A percentile compares a stretch with the other conserved stretches of the same genome.
phyloP scores from a whole-genome alignment of 2,113 vertebrate species.

The Rhodinocichla rosea region DNA sequence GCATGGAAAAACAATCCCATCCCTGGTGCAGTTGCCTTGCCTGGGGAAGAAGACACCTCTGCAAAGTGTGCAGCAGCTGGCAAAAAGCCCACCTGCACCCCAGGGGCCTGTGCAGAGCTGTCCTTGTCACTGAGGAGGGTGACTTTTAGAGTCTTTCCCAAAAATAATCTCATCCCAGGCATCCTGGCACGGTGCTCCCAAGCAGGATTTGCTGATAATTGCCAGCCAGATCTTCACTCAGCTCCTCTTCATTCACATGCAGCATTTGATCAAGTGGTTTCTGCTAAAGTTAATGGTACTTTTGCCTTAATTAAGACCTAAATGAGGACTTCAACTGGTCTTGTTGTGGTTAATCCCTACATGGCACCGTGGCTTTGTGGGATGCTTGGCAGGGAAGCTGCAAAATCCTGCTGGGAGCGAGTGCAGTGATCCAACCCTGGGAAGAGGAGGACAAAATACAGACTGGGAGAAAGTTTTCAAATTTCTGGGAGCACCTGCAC shows the following conservation, averaged over 20 bases:
- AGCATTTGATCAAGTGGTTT: conserved; percentile 5
- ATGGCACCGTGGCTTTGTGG: not conserved
- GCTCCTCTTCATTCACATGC: conserved; percentile 11
- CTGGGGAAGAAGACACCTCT: not conserved
- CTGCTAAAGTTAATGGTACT: conserved; percentile 14
- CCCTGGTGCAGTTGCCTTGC: not conserved
- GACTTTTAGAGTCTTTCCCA: not conserved
- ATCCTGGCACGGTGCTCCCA: not conserved
- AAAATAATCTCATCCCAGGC: not conserved
- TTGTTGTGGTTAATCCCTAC: not conserved
- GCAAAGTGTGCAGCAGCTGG: not conserved
- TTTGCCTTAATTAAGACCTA: conserved; percentile 48
- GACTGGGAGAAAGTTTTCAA: not conserved
- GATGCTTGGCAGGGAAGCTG: not conserved
- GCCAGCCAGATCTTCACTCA: not conserved
- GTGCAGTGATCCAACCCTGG: not conserved
- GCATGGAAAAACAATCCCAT: not conserved
- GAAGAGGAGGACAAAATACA: not conserved
- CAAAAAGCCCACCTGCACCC: not conserved
- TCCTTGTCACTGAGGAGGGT: not conserved
- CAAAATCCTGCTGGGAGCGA: not conserved
- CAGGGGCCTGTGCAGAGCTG: not conserved
- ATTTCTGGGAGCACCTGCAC: not conserved
- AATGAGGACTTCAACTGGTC: conserved; percentile 26
- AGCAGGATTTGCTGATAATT: not conserved